Conservation (phyloP, 2,888 invertebrate genomes). For the Caradrina clavipalpis region DNA sequence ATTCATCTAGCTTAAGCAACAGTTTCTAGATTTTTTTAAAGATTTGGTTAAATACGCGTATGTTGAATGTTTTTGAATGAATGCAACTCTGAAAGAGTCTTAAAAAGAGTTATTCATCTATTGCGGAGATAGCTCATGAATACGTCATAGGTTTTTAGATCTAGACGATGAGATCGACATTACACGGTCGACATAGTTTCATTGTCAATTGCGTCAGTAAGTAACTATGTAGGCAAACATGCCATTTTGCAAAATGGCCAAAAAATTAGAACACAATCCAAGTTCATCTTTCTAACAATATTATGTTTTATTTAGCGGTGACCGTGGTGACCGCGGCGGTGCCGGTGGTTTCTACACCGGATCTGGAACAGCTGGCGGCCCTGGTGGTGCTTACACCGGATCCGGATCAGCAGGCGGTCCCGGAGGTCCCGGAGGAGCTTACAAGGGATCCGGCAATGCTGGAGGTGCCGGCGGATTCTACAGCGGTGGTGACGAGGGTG, state of each 20-base stretch:
- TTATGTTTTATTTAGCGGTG: conserved; percentile 72
- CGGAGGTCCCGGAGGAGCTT: conserved; percentile 54
- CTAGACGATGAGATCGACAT: background rate
- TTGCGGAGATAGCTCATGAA: background rate
- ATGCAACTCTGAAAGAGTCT: background rate
- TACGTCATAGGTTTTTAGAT: background rate
- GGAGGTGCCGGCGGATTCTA: conserved; percentile 64
- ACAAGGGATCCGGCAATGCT: conserved; percentile 56
- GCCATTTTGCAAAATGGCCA: background rate
- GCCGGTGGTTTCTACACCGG: conserved; percentile 80
- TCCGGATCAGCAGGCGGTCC: conserved; percentile 63
- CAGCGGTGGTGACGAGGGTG: conserved; percentile 64
- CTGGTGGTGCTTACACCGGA: conserved; percentile 70
- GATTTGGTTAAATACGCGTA: background rate
- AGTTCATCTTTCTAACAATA: background rate
- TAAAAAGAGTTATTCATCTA: background rate
- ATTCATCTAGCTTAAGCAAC: conserved; percentile 1
- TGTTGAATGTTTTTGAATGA: background rate
- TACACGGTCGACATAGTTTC: background rate
- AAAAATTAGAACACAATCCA: background rate
- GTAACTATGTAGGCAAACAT: background rate
- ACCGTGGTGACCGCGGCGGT: conserved; percentile 83
- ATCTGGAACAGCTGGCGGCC: conserved; percentile 70
- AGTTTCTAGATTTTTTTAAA: background rate
- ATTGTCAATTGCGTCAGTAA: background rate